Conservation (phyloP, 2,888 invertebrate genomes). For the Dynastes maya region DNA sequence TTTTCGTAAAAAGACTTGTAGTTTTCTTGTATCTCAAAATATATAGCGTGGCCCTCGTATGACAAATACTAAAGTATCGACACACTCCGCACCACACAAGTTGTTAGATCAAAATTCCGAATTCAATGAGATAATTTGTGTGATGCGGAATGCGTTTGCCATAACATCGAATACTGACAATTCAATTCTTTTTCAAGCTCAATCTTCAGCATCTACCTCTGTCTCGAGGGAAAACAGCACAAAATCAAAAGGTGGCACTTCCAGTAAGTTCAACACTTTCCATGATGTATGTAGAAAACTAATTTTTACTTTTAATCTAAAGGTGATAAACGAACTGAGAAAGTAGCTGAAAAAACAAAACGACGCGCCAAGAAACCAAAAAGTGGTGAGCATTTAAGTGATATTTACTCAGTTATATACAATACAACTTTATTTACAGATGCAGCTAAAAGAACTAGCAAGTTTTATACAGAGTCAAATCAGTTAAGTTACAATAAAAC, state of each 20-base stretch:
- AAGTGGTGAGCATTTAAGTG: slow-evolving; percentile 13
- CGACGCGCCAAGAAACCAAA: slow-evolving; percentile 12
- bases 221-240: slow-evolving; percentile 41
- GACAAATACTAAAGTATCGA: no score
- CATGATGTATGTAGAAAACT: not conserved
- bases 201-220: not conserved
- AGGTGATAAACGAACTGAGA: slow-evolving; percentile 21
- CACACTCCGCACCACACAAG: no score
- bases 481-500: slow-evolving; percentile 7
- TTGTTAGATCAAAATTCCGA: no score
- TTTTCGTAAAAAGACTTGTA: no score
- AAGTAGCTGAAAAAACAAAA: slow-evolving; percentile 1
- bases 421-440: not conserved
- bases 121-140: not conserved
- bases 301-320: not conserved
- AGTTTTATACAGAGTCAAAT: slow-evolving; percentile 36
- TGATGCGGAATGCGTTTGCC: no score
- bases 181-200: slow-evolving; percentile 8
- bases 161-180: not conserved
- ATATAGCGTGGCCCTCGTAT: no score
- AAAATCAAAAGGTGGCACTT: not conserved
- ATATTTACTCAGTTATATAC: no score
- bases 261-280: slow-evolving; percentile 12
- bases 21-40: no score
- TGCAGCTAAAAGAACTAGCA: slow-evolving; percentile 17